Evolutionary conservation across 2,797 vertebrate genomes (phyloP).

Genomic region (Phrynocephalus forsythii): DNA sequence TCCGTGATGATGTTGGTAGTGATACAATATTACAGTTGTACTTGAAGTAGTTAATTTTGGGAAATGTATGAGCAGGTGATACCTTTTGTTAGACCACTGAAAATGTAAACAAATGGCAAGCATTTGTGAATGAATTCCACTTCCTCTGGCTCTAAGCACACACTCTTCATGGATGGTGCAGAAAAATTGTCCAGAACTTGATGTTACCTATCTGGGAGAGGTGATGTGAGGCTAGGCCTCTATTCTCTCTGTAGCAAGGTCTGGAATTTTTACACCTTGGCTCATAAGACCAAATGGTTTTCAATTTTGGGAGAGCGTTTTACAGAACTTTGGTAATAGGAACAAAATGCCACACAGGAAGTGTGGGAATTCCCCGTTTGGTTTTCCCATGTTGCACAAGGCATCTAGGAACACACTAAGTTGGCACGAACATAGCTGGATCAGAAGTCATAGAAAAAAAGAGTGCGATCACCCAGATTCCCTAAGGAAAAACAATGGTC

Average conservation of each 20-base stretch:
- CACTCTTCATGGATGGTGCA: too few relatives aligned
- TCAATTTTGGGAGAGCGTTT: neutral
- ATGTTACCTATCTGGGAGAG: too few relatives aligned
- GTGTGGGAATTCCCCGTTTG: slow-evolving; percentile 19
- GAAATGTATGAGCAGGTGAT: too few relatives aligned
- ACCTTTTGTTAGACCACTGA: too few relatives aligned
- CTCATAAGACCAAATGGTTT: too few relatives aligned
- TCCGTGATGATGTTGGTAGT: neutral
- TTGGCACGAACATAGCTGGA: slow-evolving; percentile 38
- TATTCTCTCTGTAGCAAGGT: too few relatives aligned
- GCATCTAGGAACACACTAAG: slow-evolving; percentile 27
- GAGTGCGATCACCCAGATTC: slow-evolving; percentile 29
- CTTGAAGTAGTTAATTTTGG: neutral
- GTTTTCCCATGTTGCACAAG: rapidly evolving
- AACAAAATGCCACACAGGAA: rapidly evolving
- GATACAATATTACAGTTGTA: neutral
- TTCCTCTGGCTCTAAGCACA: too few relatives aligned
- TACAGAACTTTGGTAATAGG: neutral
- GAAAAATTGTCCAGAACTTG: too few relatives aligned
- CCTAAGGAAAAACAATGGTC: slow-evolving; percentile 30
- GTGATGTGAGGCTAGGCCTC: too few relatives aligned
- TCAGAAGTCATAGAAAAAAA: slow-evolving; percentile 23
- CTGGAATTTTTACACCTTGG: too few relatives aligned
- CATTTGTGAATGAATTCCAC: too few relatives aligned
- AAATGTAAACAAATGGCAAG: too few relatives aligned